phyloP scores from a whole-genome alignment of 1,140 invertebrate genomes.

The Eubasilissa regina region DNA sequence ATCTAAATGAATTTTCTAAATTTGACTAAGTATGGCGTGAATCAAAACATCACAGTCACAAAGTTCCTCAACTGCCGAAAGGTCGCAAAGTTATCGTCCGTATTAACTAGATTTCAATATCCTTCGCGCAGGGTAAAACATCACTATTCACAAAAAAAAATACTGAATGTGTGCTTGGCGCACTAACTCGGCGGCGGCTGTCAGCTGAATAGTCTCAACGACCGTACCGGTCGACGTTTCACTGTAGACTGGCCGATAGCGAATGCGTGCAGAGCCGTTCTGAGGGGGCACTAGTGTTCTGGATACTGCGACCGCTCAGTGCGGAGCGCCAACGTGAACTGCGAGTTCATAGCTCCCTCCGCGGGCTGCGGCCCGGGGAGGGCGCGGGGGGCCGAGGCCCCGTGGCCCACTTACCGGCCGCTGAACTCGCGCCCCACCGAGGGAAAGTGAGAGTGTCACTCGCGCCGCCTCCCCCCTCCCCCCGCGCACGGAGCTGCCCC shows the following conservation, averaged over 20 bases:
- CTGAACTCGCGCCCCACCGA: constrained; percentile 72
- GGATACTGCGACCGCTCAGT: constrained; percentile 60
- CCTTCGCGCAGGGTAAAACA: constrained; percentile 30
- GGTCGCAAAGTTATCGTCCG: not conserved
- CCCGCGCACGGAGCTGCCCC: not conserved
- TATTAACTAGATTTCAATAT: constrained; percentile 25
- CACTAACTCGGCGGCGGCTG: constrained; percentile 63
- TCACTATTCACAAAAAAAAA: constrained; percentile 48
- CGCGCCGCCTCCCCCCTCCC: constrained; percentile 8
- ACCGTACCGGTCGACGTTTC: constrained; percentile 63
- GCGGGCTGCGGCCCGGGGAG: constrained; percentile 52
- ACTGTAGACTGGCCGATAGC: constrained; percentile 64
- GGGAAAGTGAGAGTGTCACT: constrained; percentile 75
- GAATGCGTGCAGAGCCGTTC: constrained; percentile 17
- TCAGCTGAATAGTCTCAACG: constrained; percentile 55
- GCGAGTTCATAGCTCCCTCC: constrained; percentile 56
- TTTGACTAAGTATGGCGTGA: constrained; percentile 46
- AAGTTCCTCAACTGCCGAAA: not conserved
- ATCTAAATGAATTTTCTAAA: constrained; percentile 45
- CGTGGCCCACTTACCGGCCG: constrained; percentile 79
- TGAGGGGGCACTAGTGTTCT: not conserved
- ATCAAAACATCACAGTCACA: constrained; percentile 53
- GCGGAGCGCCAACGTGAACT: constrained; percentile 65
- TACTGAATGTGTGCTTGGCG: constrained; percentile 32
- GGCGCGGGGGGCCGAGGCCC: constrained; percentile 72